Evolutionary conservation across 2,888 invertebrate species (phyloP), one percentile per base, ranked within the genome.

Genomic region (Catonia carolina): DNA sequence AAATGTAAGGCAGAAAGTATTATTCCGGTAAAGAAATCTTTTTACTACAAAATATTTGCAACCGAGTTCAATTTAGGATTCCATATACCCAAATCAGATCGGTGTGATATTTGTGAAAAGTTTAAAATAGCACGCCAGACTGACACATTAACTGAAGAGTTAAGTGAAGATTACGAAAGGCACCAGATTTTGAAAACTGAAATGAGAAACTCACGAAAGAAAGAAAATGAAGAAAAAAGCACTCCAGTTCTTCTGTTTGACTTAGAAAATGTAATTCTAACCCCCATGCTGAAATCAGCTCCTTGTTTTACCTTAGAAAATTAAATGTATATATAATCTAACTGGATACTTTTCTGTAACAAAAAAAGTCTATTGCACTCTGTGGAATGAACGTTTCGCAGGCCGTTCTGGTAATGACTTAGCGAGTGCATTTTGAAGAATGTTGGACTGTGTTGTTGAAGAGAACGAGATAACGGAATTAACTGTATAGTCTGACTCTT

Each of bases 391-490:
- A 36, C 45, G 36, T 27, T 18, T 47, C 18, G 54, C 33, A 3
- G 54, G 54, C 12, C 14, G 55, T 37, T 7, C 39, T 39, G 49
- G 55, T 14, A 55, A 55, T 41, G 41, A 49, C 20, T 22, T 49
- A 17, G 49, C 55, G 12, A 55, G 55, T 37, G 50, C 55, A n/a
- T 49, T 50, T 23, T 37, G 39, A 50, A 55, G 49, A 39, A 55
- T 49, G 27, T 39, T 55, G 17, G 50, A 55, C 7, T 23, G 27
- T 39, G 49, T 55, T 20, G 36, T 39, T 49, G 55, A 55, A 39
- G 55, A 55, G 37, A 55, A 55, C 37, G 39, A 55, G 12, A 49
- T 49, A 18, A 49, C 27, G 12, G 55, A 18, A 10, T 48, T 50
- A 22, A 41, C 31, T n/a, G n/a, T n/a, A 12, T 55, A 39, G 49